Base-by-base conservation (phyloP, 2,888 invertebrate species). In the Latrodectus elegans region DNA sequence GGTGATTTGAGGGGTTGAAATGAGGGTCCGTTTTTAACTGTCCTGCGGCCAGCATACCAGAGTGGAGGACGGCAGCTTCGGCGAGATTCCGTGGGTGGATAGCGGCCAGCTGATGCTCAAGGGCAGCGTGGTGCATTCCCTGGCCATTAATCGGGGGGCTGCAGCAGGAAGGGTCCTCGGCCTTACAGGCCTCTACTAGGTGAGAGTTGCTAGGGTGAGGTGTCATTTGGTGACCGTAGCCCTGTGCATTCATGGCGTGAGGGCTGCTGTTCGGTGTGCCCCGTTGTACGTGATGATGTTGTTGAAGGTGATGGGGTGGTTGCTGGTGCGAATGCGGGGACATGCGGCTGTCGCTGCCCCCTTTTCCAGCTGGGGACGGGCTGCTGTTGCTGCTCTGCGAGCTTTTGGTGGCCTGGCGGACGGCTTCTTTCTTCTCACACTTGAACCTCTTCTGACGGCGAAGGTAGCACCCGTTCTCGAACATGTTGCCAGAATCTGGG, bases 401-500 rank as follows among this genome's bases (percentile, higher is more conserved):
- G 64, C 64, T 70, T 60, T 88, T 88, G 22, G 79, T 65, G 38
- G 79, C 84, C 72, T 89, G 83, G 9, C 87, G 77, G 38, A 80
- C 78, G 53, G 92, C 83, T 67, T 89, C 89, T 64, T 98, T 97
- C 93, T 98, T 98, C 92, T 98, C 97, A 92, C 98, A 97, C 92
- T 99, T 99, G 93, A 99, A 99, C 67, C 99, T 94, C 93, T 99
- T 99, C 93, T 99, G 99, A 0, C 99, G 94, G 51, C 99, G 94
- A 90, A 99, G 93, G 92, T 98, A 99, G 92, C 99, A 99, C 3
- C 99, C 99, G 92, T 99, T 99, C 92, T 99, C 99, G 92, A 99
- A 99, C 99, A 99, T 99, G 92, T 99, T 99, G 0, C 99, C 99
- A 89, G 98, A 98, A 91, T 99, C 98, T 0, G 98, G 98, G 92